Evolutionary conservation across 1,140 invertebrate species (phyloP).

Genomic region (Nasonia longicornis): DNA sequence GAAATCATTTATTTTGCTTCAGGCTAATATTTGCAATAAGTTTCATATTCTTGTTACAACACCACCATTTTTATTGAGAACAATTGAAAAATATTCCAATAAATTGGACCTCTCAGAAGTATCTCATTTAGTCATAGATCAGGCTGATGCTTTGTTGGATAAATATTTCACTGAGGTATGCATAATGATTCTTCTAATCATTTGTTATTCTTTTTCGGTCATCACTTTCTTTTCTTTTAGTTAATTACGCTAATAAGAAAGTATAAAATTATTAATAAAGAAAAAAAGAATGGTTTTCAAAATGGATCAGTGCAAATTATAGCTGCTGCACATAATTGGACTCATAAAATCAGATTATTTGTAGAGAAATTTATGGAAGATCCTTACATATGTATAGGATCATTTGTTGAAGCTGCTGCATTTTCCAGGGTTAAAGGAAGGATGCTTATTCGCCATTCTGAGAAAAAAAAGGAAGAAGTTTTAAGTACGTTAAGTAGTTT

Average conservation of each 20-base stretch:
- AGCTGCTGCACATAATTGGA: conserved; percentile 57
- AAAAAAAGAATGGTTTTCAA: conserved; percentile 47
- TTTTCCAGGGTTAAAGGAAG: conserved; percentile 55
- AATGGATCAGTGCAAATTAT: conserved; percentile 58
- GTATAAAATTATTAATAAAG: conserved; percentile 54
- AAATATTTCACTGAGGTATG: conserved; percentile 61
- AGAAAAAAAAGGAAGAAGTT: conserved; percentile 53
- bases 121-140: conserved; percentile 60
- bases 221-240: conserved; percentile 33
- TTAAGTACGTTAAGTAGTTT: conserved; percentile 47
- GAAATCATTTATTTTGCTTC: conserved; percentile 45
- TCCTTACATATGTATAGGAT: conserved; percentile 64
- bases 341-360: conserved; percentile 53
- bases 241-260: conserved; percentile 52
- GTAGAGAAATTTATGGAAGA: conserved; percentile 50
- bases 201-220: conserved; percentile 21
- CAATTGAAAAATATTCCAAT: conserved; percentile 52
- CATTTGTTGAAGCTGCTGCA: conserved; percentile 64
- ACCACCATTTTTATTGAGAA: conserved; percentile 58
- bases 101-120: conserved; percentile 58
- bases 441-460: conserved; percentile 48
- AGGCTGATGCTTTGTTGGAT: conserved; percentile 60
- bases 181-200: not conserved
- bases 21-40: conserved; percentile 61
- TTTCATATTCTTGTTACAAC: conserved; percentile 66